These are phyloP conservation scores for Cyclura pinguis DNA, from an alignment of 2,797 vertebrate genomes.

Conservation along the genomic window DNA sequence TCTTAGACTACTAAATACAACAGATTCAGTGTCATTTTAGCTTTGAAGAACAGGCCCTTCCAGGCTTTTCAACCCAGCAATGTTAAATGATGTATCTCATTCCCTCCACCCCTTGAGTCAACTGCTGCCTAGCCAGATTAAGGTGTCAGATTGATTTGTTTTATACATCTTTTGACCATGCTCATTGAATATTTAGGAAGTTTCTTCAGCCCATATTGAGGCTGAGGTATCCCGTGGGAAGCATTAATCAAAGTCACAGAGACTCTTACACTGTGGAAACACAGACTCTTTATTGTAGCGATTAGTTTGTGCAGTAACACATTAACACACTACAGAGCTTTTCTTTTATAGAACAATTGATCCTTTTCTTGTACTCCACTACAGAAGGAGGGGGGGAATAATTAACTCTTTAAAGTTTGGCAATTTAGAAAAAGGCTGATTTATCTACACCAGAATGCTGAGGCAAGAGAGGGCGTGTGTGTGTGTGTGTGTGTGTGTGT, in stretches of 20 bases:
- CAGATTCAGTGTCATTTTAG: slow-evolving; percentile 81
- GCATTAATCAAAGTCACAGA: slow-evolving; percentile 89
- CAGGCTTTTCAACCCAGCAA: slow-evolving; percentile 90
- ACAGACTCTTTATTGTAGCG: slow-evolving; percentile 85
- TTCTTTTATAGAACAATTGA: slow-evolving; percentile 86
- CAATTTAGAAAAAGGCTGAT: slow-evolving; percentile 61
- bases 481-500: slow-evolving; percentile 52
- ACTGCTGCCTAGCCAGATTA: slow-evolving; percentile 94
- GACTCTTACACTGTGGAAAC: slow-evolving; percentile 83
- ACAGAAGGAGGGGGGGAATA: slow-evolving; percentile 72
- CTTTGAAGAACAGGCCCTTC: slow-evolving; percentile 89
- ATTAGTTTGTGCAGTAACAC: slow-evolving; percentile 88
- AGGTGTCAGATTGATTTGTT: slow-evolving; percentile 94
- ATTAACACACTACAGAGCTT: slow-evolving; percentile 87
- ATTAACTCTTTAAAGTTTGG: slow-evolving; percentile 85
- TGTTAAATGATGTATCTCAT: slow-evolving; percentile 91
- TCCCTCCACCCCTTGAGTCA: slow-evolving; percentile 87
- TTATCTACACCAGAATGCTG: slow-evolving; percentile 67
- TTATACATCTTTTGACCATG: slow-evolving; percentile 92
- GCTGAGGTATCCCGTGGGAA: slow-evolving; percentile 90
- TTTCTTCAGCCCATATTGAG: slow-evolving; percentile 90
- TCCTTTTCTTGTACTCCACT: slow-evolving; percentile 83
- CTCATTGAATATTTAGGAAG: slow-evolving; percentile 91
- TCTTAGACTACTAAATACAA: slow-evolving; percentile 80
- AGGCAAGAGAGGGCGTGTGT: slow-evolving; percentile 29